Evolutionary conservation across 2,113 vertebrate species (phyloP), one percentile per base, ranked within the genome.

Genomic region (Limnothrissa miodon): DNA sequence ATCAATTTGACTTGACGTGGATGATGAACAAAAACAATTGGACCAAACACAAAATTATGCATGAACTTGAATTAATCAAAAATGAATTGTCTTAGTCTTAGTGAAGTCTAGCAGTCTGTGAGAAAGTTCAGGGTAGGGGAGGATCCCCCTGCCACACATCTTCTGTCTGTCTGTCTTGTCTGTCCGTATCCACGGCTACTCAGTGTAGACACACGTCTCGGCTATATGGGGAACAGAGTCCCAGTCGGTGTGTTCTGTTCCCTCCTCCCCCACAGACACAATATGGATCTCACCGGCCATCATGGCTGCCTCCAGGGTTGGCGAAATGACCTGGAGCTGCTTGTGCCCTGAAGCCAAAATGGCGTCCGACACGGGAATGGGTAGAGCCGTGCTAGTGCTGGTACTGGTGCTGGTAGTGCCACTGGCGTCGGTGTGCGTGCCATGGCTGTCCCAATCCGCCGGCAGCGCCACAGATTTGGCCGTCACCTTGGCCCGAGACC

Each of bases 371-470:
- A 90, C 82, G 1, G 89, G 59, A 42, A 42, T 6, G 42, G 42
- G 42, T 2, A 42, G 45, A 0, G 89, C 53, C 0, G 90, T 86
- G 13, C 87, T 83, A 19, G 87, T 83, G n/a, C 86, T 78, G 1
- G 87, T 44, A 29, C 2, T 42, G 42, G 42, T 42, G 42, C 84
- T 29, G 0, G 74, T 83, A 97, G 97, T 53, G 95, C 93, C 1
- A 95, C 95, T 0, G 93, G 39, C 0, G 95, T 85, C 0, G 93
- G 39, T 0, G 95, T 85, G 0, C 95, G 94, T 86, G 17, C 92
- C 90, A 0, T 91, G 89, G 23, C 88, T 85, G 0, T 90, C 81
- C 90, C 95, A 96, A 39, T 94, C 94, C 0, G 90, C 70, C 0
- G 94, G 84, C 0, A 93, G 0, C 0, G 92, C 83, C 59, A 95